These are phyloP conservation scores for Heliconius hortense DNA, from an alignment of 2,888 invertebrate species.

Conservation along the genomic window DNA sequence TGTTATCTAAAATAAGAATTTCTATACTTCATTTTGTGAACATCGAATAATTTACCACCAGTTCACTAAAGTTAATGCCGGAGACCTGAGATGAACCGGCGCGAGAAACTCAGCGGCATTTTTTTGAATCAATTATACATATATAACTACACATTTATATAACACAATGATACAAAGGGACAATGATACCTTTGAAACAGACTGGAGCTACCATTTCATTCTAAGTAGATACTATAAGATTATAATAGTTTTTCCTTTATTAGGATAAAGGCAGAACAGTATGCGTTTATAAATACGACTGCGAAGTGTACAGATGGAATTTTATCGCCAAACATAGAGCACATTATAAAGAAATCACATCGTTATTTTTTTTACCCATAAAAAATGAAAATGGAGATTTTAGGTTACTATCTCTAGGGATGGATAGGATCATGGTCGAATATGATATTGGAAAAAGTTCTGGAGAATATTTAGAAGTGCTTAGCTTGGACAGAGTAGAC, in stretches of 20 bases:
- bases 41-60: too few relatives aligned
- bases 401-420: constrained; percentile 81
- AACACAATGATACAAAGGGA: too few relatives aligned
- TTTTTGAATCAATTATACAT: too few relatives aligned
- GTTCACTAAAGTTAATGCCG: too few relatives aligned
- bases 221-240: not conserved
- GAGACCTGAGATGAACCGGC: too few relatives aligned
- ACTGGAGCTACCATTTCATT: too few relatives aligned
- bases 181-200: too few relatives aligned
- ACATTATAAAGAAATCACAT: constrained; percentile 82
- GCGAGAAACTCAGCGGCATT: too few relatives aligned
- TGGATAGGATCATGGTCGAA: constrained; percentile 82
- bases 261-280: constrained; percentile 75
- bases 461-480: constrained; percentile 63
- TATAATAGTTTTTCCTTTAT: not conserved
- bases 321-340: constrained; percentile 83
- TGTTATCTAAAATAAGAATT: too few relatives aligned
- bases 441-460: constrained; percentile 79
- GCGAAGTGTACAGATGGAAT: constrained; percentile 66
- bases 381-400: constrained; percentile 59
- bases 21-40: too few relatives aligned
- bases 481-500: constrained; percentile 83
- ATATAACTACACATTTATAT: too few relatives aligned
- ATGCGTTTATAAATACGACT: constrained; percentile 72
- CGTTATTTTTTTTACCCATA: constrained; percentile 79